Conservation (phyloP, 2,888 invertebrate genomes). For the Drosophila anomalata region DNA sequence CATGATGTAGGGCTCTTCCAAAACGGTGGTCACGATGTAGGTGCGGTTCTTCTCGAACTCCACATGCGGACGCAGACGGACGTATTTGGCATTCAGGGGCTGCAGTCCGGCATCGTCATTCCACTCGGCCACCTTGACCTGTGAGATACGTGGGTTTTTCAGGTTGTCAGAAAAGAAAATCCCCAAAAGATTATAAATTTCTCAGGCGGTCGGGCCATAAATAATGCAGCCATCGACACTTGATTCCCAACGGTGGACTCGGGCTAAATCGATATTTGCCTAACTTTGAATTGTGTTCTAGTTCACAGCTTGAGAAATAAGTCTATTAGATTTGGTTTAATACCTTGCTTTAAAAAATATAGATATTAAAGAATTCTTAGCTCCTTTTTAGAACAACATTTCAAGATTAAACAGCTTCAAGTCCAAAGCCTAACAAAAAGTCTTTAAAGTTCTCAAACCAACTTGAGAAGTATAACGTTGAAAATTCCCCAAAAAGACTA, state of each 20-base stretch:
- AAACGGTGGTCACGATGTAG: constrained; percentile 93
- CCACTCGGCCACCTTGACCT: constrained; percentile 95
- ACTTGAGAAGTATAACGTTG: not conserved
- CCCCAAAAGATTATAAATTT: constrained; percentile 40
- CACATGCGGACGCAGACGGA: constrained; percentile 88
- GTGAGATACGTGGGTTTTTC: constrained; percentile 1
- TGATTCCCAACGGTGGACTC: constrained; percentile 10
- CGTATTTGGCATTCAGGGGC: constrained; percentile 90
- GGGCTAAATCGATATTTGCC: constrained; percentile 35
- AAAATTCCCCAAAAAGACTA: constrained; percentile 1
- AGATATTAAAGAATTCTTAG: not conserved
- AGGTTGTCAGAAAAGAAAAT: constrained; percentile 5
- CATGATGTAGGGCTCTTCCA: constrained; percentile 96
- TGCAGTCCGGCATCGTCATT: constrained; percentile 91
- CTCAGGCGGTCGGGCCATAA: constrained; percentile 30
- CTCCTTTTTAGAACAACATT: not conserved
- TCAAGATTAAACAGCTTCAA: not conserved
- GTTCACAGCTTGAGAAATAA: not conserved
- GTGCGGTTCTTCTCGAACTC: constrained; percentile 93
- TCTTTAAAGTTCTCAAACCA: not conserved
- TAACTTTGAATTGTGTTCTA: constrained; percentile 18
- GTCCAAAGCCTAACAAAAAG: not conserved
- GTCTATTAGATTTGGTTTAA: not conserved
- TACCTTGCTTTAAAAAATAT: too few relatives aligned
- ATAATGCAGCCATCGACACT: constrained; percentile 37